These are phyloP conservation scores for Eudyptes chrysolophus DNA, from an alignment of 2,113 vertebrate species.

Conservation along the genomic window DNA sequence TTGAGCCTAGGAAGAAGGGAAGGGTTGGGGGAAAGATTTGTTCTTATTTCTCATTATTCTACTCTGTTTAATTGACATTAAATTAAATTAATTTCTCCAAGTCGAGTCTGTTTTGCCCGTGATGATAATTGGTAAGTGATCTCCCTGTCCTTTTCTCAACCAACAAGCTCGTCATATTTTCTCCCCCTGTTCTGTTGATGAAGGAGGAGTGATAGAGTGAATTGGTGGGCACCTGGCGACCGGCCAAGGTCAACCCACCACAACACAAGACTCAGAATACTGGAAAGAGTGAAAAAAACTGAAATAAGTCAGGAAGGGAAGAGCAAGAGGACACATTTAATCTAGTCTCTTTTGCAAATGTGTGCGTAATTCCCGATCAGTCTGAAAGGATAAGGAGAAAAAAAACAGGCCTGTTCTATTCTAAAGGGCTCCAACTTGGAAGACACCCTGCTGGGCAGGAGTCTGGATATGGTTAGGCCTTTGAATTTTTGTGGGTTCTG, in stretches of 20 bases:
- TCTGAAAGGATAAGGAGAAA: background rate
- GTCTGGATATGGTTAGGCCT: background rate
- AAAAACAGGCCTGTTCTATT: background rate
- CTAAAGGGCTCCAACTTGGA: background rate
- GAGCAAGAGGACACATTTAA: background rate
- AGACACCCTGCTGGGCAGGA: background rate
- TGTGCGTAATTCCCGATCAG: background rate
- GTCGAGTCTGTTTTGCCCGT: background rate
- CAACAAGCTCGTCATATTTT: rapidly evolving
- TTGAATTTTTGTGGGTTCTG: background rate
- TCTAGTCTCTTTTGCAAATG: background rate
- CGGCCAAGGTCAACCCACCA: background rate
- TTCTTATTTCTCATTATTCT: background rate
- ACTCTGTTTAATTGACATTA: background rate
- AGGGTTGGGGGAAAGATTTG: background rate
- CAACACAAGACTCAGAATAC: background rate
- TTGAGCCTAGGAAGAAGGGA: background rate
- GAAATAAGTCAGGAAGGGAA: background rate
- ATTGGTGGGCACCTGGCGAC: background rate
- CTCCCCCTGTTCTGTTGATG: background rate
- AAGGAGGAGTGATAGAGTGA: background rate
- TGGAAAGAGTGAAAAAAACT: background rate
- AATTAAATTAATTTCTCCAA: background rate
- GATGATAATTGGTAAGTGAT: background rate
- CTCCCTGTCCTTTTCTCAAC: background rate